These are phyloP conservation scores for Papilio xuthus DNA, from an alignment of 1,140 invertebrate genomes.

Conservation along the genomic window DNA sequence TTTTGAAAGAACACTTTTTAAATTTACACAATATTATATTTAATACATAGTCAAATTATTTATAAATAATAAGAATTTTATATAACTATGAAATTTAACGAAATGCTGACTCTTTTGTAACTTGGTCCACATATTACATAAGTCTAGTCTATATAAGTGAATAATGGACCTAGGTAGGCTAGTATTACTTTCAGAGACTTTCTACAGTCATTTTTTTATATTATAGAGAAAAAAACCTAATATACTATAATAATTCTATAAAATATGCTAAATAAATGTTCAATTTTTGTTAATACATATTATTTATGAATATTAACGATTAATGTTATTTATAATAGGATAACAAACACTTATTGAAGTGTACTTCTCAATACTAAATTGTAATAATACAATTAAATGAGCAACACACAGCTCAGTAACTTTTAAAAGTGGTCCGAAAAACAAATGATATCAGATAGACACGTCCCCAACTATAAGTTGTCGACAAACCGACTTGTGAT, in stretches of 20 bases:
- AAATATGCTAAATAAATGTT: background rate
- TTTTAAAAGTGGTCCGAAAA: constrained; percentile 49
- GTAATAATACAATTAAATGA: constrained; percentile 52
- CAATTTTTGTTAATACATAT: background rate
- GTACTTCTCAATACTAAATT: constrained; percentile 30
- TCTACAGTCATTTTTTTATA: too few species aligned
- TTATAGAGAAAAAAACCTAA: too few species aligned
- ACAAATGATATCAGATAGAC: constrained; percentile 53
- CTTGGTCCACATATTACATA: too few species aligned
- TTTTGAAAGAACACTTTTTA: constrained; percentile 12
- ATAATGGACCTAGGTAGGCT: too few species aligned
- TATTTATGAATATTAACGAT: background rate
- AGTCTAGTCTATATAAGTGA: too few species aligned
- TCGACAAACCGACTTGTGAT: constrained; percentile 56
- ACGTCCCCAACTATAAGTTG: constrained; percentile 50
- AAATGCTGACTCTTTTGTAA: too few species aligned
- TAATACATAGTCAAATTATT: background rate
- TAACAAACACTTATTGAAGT: background rate
- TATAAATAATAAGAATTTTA: background rate
- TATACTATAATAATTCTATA: too few species aligned
- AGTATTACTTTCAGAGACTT: too few species aligned
- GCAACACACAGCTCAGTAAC: constrained; percentile 46
- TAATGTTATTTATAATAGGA: background rate
- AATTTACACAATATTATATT: constrained; percentile 22
- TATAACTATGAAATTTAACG: too few species aligned